Percentiles rank a stretch among this genome's conserved stretches.
Evolutionary conservation across 1,140 invertebrate genomes (phyloP).

Genomic region (Ditylenchus dipsaci): DNA sequence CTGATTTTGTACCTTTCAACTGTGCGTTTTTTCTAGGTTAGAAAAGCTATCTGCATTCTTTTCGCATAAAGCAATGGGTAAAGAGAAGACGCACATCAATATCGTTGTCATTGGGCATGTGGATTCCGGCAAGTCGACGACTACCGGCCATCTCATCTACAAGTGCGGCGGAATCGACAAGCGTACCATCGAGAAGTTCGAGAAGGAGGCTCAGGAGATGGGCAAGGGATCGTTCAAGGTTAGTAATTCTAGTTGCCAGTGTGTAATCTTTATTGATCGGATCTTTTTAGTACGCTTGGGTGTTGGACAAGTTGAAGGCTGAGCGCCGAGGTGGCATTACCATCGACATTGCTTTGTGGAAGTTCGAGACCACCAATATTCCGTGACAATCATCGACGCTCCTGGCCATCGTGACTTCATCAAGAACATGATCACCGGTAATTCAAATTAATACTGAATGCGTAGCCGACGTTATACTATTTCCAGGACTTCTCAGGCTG

Average conservation of each 20-base stretch:
- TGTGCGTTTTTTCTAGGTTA: too few relatives aligned
- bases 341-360: conserved; percentile 73
- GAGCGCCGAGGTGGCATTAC: conserved; percentile 99
- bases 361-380: conserved; percentile 76
- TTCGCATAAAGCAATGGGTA: not conserved
- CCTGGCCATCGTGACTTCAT: conserved; percentile 69
- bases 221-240: conserved; percentile 85
- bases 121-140: conserved; percentile 92
- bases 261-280: too few relatives aligned
- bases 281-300: conserved; percentile 23
- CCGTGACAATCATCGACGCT: conserved; percentile 97
- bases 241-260: too few relatives aligned
- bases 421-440: conserved; percentile 98
- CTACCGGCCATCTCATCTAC: conserved; percentile 85
- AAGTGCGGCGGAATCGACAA: conserved; percentile 95
- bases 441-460: conserved; percentile 61
- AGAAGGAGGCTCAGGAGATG: conserved; percentile 89
- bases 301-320: conserved; percentile 95
- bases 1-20: too few relatives aligned
- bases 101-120: conserved; percentile 64
- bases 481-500: conserved; percentile 70
- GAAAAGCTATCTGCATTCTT: not conserved
- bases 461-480: conserved; percentile 64
- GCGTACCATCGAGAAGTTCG: conserved; percentile 90
- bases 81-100: conserved; percentile 90